Evolutionary conservation across 2,797 vertebrate species (phyloP), one percentile per base, ranked within the genome.

Genomic region (Mycteria americana): DNA sequence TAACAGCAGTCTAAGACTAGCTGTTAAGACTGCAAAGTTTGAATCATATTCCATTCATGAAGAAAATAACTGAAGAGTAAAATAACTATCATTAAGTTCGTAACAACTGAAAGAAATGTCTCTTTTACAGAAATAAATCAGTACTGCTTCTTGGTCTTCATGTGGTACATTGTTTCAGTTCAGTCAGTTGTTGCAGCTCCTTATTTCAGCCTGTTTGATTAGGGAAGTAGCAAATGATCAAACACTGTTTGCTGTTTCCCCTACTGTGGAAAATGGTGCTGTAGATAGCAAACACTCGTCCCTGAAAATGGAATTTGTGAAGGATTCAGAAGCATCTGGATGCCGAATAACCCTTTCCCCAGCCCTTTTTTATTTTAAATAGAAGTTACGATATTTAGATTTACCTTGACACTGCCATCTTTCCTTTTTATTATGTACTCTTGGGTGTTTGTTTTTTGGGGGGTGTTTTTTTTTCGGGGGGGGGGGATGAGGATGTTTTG

Each of bases 381-480:
- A 51, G n/a, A 46, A 35, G 2, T 35, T 41, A 25, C 0, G 7
- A 25, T 70, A 85, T 22, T 76, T 77, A 45, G 11, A 43, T 74
- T 74, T 85, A 46, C 4, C 11, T 9, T 75, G 6, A 50, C 51
- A 11, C 9, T 76, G 27, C 2, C 3, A 39, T 31, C 13, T 89
- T 74, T 85, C 15, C 2, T 31, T 85, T 77, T 10, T 31, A 10
- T 77, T 77, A 23, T 0, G 1, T 54, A 39, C 5, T 63, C 6
- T 28, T 77, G 14, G 2, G 5, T 51, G 19, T 35, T 53, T 79
- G 8, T 6, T 59, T 68, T 5, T 30, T 84, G 5, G 9, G 1
- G 62, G 3, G 23, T 10, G 3, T 0, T 2, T 33, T 39, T 59
- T 25, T 17, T 12, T 1, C 1, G 1, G 21, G 5, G 5, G 3